Evolutionary conservation across 2,113 vertebrate species (phyloP), one percentile per base, ranked within the genome.

Genomic region (Plotosus lineatus): DNA sequence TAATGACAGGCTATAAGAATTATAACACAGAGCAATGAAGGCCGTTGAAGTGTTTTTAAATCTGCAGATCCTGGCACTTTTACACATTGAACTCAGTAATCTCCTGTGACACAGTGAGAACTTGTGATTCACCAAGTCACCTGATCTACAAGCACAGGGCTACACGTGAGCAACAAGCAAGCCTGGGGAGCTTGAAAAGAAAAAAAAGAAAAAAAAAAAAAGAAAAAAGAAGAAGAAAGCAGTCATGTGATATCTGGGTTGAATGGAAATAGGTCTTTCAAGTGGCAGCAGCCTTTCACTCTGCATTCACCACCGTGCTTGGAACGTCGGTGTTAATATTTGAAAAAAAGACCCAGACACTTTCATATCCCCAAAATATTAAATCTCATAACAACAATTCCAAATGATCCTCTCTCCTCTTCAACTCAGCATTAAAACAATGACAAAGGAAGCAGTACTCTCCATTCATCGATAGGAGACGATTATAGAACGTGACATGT

Each of bases 91-190:
- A 74, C 75, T 82, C 79, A 58, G 58, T 78, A 60, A 55, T 81
- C 83, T 83, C 78, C 61, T 28, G 50, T 79, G 66, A 36, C 6
- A 85, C 53, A 81, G 75, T 81, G 53, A 53, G 88, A 89, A 71
- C 90, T 91, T 89, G 89, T 92, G 91, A 93, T 87, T 73, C 17
- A 68, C 79, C 75, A 81, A 19, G 88, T 91, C 91, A 92, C 84
- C 82, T 92, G 93, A 92, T 79, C 77, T 79, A 71, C 74, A 51
- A 72, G 60, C 84, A 69, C 88, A 88, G 38, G 78, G 66, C 78
- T 19, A 42, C 63, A 85, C 83, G 79, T 85, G 66, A 77, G 46
- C 74, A 63, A 74, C 42, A 84, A 80, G 31, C 46, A 53, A 61
- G 82, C 46, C 53, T 58, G n/a, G 0, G 7, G 26, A 74, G 38